Conservation (phyloP, 2,888 invertebrate species). For the Drosophila hamatofila region DNA sequence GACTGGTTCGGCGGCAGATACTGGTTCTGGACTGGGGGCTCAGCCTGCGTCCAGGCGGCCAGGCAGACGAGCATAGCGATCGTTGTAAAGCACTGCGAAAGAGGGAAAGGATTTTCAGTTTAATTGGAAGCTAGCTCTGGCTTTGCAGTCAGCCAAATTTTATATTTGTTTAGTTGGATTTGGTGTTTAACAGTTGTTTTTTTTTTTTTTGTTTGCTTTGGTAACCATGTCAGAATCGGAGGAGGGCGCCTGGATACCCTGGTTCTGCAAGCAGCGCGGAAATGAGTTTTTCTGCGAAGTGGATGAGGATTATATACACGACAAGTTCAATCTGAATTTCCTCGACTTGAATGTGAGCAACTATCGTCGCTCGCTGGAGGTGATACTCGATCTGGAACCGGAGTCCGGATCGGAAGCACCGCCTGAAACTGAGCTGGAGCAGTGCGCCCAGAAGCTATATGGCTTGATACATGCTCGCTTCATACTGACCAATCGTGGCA, state of each 20-base stretch:
- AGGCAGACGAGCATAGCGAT: constrained; percentile 83
- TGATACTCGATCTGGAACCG: constrained; percentile 97
- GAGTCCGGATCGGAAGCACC: constrained; percentile 91
- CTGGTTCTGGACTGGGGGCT: constrained; percentile 84
- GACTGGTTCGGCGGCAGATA: constrained; percentile 86
- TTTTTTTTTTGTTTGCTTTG: constrained; percentile 1
- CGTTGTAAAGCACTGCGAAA: constrained; percentile 82
- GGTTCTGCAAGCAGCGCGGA: constrained; percentile 99
- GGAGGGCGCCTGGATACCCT: constrained; percentile 99
- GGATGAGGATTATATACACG: constrained; percentile 99
- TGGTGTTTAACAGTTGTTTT: background rate
- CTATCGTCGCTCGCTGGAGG: constrained; percentile 99
- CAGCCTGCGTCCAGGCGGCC: constrained; percentile 82
- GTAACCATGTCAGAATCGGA: constrained; percentile 97
- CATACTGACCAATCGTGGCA: constrained; percentile 99
- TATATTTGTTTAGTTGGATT: background rate
- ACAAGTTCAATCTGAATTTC: constrained; percentile 99
- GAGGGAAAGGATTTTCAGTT: background rate
- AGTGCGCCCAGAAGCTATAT: constrained; percentile 99
- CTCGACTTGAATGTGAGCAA: constrained; percentile 99
- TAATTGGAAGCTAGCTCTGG: constrained; percentile 14
- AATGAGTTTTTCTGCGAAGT: constrained; percentile 99
- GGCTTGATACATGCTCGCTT: constrained; percentile 99
- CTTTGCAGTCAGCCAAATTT: background rate
- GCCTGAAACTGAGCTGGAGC: constrained; percentile 99